Percentiles rank a stretch among this genome's conserved stretches.
phyloP scores from a whole-genome alignment of 2,113 vertebrate species.

The Origma solitaria region DNA sequence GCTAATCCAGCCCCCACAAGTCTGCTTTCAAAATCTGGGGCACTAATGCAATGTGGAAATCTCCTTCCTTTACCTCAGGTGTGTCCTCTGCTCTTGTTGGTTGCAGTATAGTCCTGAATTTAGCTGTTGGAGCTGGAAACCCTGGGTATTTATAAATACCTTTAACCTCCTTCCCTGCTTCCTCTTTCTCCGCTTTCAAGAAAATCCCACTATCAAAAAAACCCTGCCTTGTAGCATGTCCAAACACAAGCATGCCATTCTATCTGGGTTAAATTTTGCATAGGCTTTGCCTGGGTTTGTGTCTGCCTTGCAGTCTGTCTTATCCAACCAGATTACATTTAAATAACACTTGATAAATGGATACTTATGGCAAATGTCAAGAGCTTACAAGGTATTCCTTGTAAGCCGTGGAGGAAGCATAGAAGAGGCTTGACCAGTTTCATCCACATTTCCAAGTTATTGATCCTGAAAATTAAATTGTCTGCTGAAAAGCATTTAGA shows the following conservation, averaged over 20 bases:
- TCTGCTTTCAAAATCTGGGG: not conserved
- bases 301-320: not conserved
- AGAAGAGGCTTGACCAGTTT: not conserved
- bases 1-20: not conserved
- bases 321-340: not conserved
- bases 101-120: not conserved
- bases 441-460: not conserved
- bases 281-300: not conserved
- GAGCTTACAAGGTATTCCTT: not conserved
- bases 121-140: not conserved
- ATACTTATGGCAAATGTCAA: not conserved
- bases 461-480: not conserved
- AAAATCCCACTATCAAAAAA: not conserved
- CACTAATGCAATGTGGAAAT: not conserved
- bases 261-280: conserved; percentile 5
- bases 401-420: not conserved
- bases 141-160: not conserved
- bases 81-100: not conserved
- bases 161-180: not conserved
- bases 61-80: not conserved
- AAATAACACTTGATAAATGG: not conserved
- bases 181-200: not conserved
- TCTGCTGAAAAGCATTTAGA: not conserved
- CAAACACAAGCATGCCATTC: not conserved
- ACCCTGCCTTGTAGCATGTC: not conserved